Percentiles rank a stretch among this genome's conserved stretches.
Conservation (phyloP, 2,113 vertebrate species). For the Cynopterus brachyotis region DNA sequence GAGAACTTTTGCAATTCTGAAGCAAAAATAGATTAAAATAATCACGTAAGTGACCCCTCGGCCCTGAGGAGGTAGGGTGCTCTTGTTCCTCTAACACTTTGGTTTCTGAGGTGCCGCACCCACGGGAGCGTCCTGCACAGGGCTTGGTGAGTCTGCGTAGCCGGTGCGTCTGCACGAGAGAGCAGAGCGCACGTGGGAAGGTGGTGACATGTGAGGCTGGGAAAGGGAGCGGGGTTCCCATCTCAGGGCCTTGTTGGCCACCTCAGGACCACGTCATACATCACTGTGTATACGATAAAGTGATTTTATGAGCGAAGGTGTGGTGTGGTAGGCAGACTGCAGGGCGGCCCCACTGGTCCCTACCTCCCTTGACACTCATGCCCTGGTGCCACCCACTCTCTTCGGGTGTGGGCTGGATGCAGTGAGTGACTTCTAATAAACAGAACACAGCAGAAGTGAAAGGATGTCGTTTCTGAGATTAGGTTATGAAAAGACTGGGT, state of each 20-base stretch:
- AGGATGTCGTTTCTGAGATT: not conserved
- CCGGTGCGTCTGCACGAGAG: rapidly evolving
- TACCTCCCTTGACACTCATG: not conserved
- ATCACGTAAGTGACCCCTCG: not conserved
- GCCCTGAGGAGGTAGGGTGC: not conserved
- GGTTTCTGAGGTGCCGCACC: not conserved
- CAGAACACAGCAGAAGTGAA: not conserved
- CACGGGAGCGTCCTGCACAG: not conserved
- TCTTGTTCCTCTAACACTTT: not conserved
- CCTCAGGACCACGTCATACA: not conserved
- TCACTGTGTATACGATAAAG: not conserved
- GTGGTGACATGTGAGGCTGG: not conserved
- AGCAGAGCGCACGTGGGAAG: not conserved
- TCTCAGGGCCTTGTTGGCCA: not conserved
- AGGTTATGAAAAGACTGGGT: not conserved
- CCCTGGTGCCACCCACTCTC: not conserved
- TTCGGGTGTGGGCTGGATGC: not conserved
- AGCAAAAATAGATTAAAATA: not conserved
- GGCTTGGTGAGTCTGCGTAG: rapidly evolving
- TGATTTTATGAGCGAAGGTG: not conserved
- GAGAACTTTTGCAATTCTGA: not conserved
- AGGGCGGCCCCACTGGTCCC: rapidly evolving
- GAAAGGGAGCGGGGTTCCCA: not conserved
- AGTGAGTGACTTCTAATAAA: not conserved
- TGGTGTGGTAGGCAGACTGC: not conserved